Conservation (phyloP, 2,113 vertebrate species). For the Leptosomus discolor region DNA sequence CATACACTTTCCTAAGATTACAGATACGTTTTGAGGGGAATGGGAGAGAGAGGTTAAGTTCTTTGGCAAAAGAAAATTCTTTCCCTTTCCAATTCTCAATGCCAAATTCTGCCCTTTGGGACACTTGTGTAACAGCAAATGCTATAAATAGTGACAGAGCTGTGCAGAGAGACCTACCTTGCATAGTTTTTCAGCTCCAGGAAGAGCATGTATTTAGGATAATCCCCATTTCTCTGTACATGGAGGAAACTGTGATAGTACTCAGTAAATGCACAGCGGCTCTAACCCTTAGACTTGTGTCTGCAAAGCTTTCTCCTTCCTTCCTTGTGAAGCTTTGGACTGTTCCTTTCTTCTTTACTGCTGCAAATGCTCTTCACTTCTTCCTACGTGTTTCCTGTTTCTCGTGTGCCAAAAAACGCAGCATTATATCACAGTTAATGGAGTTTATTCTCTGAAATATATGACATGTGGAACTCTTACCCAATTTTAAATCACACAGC, state of each 20-base stretch:
- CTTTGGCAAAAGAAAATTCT: neutral
- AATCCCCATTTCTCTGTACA: neutral
- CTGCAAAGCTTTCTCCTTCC: neutral
- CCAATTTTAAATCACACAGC: neutral
- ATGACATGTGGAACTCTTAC: neutral
- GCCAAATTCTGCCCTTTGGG: neutral
- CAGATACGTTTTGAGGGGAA: neutral
- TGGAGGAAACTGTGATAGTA: fast-evolving
- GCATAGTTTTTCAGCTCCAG: neutral
- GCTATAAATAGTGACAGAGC: neutral
- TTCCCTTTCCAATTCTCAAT: neutral
- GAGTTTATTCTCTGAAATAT: neutral
- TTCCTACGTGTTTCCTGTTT: neutral
- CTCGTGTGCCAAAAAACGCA: neutral
- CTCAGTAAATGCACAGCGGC: neutral
- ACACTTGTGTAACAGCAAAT: neutral
- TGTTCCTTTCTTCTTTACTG: neutral
- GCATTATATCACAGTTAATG: neutral
- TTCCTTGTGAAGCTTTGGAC: neutral
- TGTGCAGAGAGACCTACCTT: neutral
- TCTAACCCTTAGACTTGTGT: neutral
- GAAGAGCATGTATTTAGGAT: neutral
- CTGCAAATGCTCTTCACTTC: neutral
- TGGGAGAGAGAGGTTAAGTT: neutral
- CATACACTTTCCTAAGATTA: neutral